Conservation (phyloP, 2,113 vertebrate genomes). For the Mirounga angustirostris region DNA sequence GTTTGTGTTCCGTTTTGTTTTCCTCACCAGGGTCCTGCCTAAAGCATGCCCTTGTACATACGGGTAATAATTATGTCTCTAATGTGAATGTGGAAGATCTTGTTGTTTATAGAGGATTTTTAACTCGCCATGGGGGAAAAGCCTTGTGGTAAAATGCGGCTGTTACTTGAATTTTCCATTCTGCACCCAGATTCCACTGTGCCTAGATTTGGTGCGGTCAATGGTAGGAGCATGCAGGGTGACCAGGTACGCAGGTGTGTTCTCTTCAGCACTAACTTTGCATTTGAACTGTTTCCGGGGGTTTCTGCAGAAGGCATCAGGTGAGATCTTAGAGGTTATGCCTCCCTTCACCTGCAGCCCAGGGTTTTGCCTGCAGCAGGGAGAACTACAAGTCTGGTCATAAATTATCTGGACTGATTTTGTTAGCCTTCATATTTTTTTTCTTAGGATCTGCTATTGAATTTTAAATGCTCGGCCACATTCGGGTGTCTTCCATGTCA, state of each 20-base stretch:
- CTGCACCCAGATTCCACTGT: slow-evolving; percentile 75
- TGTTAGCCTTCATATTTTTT: slow-evolving; percentile 37
- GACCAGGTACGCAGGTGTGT: not conserved
- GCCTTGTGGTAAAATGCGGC: slow-evolving; percentile 27
- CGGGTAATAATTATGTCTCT: slow-evolving; percentile 16
- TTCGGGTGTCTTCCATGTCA: slow-evolving; percentile 11
- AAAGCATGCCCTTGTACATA: slow-evolving; percentile 20
- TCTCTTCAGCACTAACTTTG: slow-evolving; percentile 54
- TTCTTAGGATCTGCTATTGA: not conserved
- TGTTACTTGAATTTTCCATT: slow-evolving; percentile 81
- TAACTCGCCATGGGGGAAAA: slow-evolving; percentile 40
- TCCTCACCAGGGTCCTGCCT: not conserved
- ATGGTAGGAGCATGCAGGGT: slow-evolving; percentile 72
- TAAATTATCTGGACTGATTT: slow-evolving; percentile 18
- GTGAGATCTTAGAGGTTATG: not conserved
- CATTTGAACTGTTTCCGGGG: not conserved
- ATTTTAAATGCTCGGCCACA: not conserved
- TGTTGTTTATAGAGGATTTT: slow-evolving; percentile 71
- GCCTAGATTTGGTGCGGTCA: slow-evolving; percentile 69
- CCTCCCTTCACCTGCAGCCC: not conserved
- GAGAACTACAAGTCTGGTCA: not conserved
- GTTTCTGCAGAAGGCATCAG: slow-evolving; percentile 47
- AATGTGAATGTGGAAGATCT: slow-evolving; percentile 69
- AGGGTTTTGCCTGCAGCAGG: not conserved
- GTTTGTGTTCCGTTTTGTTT: slow-evolving; percentile 23